Percentiles rank a stretch among this genome's conserved stretches.
These are phyloP conservation scores for Puffinus mauretanicus DNA, from an alignment of 2,113 vertebrate species.

Conservation along the genomic window DNA sequence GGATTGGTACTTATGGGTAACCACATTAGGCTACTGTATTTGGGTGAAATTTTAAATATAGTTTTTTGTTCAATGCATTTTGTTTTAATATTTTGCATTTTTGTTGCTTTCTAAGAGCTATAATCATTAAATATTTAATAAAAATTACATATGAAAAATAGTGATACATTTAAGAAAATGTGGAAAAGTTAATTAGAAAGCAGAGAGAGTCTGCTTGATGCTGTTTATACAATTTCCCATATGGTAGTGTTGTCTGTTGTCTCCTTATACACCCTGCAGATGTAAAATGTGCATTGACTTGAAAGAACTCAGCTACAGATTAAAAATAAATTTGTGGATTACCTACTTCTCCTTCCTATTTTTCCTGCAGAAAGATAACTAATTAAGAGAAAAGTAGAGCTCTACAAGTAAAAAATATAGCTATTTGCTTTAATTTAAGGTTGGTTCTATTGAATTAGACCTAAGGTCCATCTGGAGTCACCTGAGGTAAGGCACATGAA, in stretches of 20 bases:
- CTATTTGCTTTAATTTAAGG: background rate
- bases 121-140: background rate
- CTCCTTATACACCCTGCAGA: background rate
- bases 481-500: background rate
- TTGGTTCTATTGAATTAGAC: background rate
- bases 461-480: background rate
- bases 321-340: background rate
- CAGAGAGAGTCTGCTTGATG: background rate
- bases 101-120: background rate
- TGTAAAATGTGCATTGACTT: background rate
- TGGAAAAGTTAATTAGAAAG: background rate
- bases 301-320: background rate
- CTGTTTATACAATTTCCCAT: background rate
- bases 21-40: background rate
- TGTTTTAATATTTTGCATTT: background rate
- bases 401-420: background rate
- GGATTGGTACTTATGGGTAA: background rate
- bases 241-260: background rate
- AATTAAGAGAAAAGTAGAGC: background rate
- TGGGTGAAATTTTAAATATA: background rate
- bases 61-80: background rate
- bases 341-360: background rate
- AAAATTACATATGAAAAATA: background rate
- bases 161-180: background rate
- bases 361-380: background rate